phyloP scores from a whole-genome alignment of 2,888 invertebrate genomes.

The Disparrhopalites patrizii region DNA sequence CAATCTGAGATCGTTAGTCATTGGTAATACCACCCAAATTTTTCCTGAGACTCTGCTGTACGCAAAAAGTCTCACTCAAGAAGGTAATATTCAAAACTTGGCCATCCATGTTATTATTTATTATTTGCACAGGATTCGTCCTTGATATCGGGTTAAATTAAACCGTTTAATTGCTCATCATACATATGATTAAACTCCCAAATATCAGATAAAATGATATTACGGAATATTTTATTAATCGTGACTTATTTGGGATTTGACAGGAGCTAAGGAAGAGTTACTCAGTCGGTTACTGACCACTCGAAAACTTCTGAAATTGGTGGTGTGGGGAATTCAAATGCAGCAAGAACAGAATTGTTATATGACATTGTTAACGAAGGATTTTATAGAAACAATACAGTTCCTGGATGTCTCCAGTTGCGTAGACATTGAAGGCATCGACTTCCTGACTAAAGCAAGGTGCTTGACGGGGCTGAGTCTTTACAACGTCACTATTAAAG shows the following conservation, averaged over 20 bases:
- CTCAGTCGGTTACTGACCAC: slow-evolving; percentile 25
- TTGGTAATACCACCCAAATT: slow-evolving; percentile 65
- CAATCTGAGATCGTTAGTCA: slow-evolving; percentile 65
- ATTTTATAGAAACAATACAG: slow-evolving; percentile 58
- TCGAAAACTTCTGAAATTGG: slow-evolving; percentile 54
- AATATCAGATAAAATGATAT: too few relatives aligned
- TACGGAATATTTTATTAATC: background rate
- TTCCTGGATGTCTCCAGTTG: slow-evolving; percentile 71
- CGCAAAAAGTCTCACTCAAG: slow-evolving; percentile 13
- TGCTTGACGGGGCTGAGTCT: slow-evolving; percentile 68
- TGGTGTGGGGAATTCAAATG: slow-evolving; percentile 55
- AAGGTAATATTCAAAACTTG: slow-evolving; percentile 8
- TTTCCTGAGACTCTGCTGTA: slow-evolving; percentile 52
- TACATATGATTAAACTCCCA: too few relatives aligned
- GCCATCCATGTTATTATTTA: too few relatives aligned
- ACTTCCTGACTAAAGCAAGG: slow-evolving; percentile 61
- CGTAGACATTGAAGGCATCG: slow-evolving; percentile 61
- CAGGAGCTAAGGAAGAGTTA: slow-evolving; percentile 18
- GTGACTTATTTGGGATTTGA: background rate
- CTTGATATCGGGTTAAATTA: too few relatives aligned
- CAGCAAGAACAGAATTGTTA: slow-evolving; percentile 30
- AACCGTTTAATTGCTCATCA: too few relatives aligned
- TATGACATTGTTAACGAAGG: slow-evolving; percentile 30
- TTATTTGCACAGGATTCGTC: too few relatives aligned
- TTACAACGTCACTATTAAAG: slow-evolving; percentile 71